These are phyloP conservation scores for Geodia barretti DNA, from an alignment of 37 sponge, comb jelly and placozoan species.

Conservation along the genomic window DNA sequence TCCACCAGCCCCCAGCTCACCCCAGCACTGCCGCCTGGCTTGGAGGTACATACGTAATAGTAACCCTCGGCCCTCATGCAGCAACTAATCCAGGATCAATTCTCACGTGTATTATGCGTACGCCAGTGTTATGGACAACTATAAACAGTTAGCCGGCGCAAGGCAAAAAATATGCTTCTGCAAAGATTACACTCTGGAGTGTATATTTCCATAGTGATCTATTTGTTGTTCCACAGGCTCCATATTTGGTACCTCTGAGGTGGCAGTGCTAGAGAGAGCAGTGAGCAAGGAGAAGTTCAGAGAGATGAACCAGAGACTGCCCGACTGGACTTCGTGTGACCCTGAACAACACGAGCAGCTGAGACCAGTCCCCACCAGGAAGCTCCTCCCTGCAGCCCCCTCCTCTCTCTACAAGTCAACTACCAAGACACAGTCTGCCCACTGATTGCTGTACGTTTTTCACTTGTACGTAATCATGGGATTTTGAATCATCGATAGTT, in stretches of 20 bases:
- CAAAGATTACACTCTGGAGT: too few species aligned
- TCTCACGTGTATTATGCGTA: too few species aligned
- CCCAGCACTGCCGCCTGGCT: constrained; percentile 72
- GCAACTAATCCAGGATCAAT: too few species aligned
- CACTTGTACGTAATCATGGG: too few species aligned
- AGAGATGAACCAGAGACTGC: constrained; percentile 52
- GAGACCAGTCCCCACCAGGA: constrained; percentile 24
- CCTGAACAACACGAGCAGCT: constrained; percentile 57
- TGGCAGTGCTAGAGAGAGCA: constrained; percentile 70
- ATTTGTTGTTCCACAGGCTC: too few species aligned
- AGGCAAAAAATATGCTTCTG: too few species aligned
- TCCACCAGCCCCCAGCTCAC: constrained; percentile 63
- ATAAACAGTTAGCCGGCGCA: too few species aligned
- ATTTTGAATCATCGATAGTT: background rate
- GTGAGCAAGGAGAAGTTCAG: constrained; percentile 63
- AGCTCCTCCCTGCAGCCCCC: constrained; percentile 41
- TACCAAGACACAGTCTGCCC: background rate
- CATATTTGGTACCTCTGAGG: constrained; percentile 73
- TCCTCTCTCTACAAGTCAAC: background rate
- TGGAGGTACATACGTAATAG: constrained; percentile 56
- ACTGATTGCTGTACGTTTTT: background rate
- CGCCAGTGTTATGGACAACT: too few species aligned
- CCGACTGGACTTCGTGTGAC: constrained; percentile 85
- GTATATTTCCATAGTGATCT: too few species aligned
- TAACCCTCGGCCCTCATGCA: too few species aligned